Base-by-base conservation (phyloP, 2,888 invertebrate species). In the Timandra comae region DNA sequence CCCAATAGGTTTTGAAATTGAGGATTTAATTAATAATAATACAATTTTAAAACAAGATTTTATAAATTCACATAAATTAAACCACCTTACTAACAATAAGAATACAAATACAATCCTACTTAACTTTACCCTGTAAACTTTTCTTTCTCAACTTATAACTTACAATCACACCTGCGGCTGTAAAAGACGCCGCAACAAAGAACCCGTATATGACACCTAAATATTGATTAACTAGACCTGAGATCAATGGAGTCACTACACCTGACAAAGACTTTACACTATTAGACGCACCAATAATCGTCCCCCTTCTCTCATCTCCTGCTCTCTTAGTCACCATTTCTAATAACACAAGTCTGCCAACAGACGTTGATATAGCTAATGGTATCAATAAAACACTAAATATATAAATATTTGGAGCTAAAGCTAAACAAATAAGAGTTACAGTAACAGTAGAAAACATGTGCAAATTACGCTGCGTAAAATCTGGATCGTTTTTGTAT, bases 231-330 rank as follows among this genome's bases (percentile, higher is more conserved):
- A 88, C 56, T 16, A 86, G 39, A 24, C 90, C 89, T 3, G 84
- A 73, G 4, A 86, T 49, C 3, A 89, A 50, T 0, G 89, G 90
- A 2, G 87, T 76, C n/a, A 88, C 35, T 44, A 89, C 84, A 35
- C 88, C 78, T 2, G 88, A 79, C 12, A 89, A 36, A 2, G 88
- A 87, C 46, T 86, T 82, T 1, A 88, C 64, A 56, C 88, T 88
- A 49, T 86, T 85, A 2, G 86, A 78, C 8, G 86, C 79, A 8
- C 89, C 90, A 10, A 88, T 69, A 3, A 89, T 57, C 2, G 88
- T 86, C 1, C 89, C 89, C 41, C 77, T 75, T 40, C 88, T 86
- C n/a, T 68, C 63, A 24, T 71, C 56, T n/a, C 67, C 62, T 23
- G 85, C 78, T 48, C 80, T 77, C 41, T 63, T 70, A 11, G 88